Percentiles rank a stretch among this genome's conserved stretches.
Evolutionary conservation across 1,140 invertebrate species (phyloP).

Genomic region (Lordiphosa collinella): DNA sequence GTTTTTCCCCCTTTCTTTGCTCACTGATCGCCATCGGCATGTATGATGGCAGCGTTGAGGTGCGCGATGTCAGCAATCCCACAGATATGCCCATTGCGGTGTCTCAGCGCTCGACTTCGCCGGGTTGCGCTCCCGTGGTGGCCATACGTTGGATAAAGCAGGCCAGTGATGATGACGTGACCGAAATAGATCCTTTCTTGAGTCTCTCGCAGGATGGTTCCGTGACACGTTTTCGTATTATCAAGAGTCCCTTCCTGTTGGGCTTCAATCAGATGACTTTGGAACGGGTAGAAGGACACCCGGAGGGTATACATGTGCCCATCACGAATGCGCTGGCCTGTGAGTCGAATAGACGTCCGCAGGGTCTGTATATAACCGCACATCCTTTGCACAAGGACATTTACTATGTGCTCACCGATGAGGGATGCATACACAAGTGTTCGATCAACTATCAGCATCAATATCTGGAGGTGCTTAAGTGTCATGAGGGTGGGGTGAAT

Average conservation of each 20-base stretch:
- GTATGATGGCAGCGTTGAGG: conserved; percentile 87
- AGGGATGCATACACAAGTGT: conserved; percentile 89
- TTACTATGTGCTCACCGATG: conserved; percentile 90
- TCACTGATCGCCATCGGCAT: conserved; percentile 89
- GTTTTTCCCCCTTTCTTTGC: conserved; percentile 85
- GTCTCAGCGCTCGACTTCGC: conserved; percentile 81
- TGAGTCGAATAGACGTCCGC: conserved; percentile 79
- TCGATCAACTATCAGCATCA: conserved; percentile 84
- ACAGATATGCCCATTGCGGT: conserved; percentile 80
- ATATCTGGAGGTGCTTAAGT: conserved; percentile 86
- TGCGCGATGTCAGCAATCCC: conserved; percentile 84
- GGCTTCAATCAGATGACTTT: conserved; percentile 83
- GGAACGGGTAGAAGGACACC: conserved; percentile 83
- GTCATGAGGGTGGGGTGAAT: conserved; percentile 90
- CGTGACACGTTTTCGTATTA: conserved; percentile 81
- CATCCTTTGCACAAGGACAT: conserved; percentile 84
- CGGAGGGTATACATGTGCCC: conserved; percentile 80
- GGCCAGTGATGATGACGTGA: conserved; percentile 59
- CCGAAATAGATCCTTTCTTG: conserved; percentile 80
- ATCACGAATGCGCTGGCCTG: conserved; percentile 9
- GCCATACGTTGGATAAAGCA: conserved; percentile 81
- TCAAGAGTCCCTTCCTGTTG: conserved; percentile 67
- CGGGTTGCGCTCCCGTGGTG: conserved; percentile 85
- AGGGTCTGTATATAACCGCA: conserved; percentile 83
- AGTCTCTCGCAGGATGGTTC: conserved; percentile 83